Conservation (phyloP, 1,140 invertebrate species). For the Ericerus pela region DNA sequence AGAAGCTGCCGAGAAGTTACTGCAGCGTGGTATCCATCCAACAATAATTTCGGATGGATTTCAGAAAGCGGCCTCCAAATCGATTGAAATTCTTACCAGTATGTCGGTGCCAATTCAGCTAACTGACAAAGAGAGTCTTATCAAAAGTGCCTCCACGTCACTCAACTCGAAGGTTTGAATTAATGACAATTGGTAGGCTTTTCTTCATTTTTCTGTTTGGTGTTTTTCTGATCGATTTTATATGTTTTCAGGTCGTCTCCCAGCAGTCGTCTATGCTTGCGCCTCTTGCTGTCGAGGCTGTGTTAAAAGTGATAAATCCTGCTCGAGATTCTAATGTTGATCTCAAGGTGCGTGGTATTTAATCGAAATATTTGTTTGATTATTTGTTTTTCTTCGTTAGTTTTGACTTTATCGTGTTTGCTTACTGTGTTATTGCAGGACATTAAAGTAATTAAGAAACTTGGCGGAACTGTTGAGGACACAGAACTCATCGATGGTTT, state of each 20-base stretch:
- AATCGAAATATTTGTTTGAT: neutral
- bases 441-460: constrained; percentile 89
- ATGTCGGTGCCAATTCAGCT: constrained; percentile 82
- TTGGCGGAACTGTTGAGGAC: constrained; percentile 96
- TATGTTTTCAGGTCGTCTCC: too few relatives aligned
- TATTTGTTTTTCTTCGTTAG: neutral
- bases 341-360: constrained; percentile 35
- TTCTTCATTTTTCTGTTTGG: neutral
- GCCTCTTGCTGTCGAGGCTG: constrained; percentile 93
- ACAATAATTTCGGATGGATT: constrained; percentile 95
- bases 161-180: constrained; percentile 94
- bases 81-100: constrained; percentile 67
- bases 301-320: constrained; percentile 68
- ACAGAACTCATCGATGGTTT: constrained; percentile 91
- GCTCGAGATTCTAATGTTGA: constrained; percentile 49
- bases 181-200: neutral
- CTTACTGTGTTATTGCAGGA: constrained; percentile 37
- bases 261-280: constrained; percentile 90
- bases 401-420: constrained; percentile 12
- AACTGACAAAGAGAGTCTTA: constrained; percentile 66
- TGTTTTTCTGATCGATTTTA: constrained; percentile 28
- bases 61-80: constrained; percentile 71
- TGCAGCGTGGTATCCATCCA: constrained; percentile 92
- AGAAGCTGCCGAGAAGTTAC: constrained; percentile 83
- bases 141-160: constrained; percentile 92